Conservation (phyloP, 2,797 vertebrate genomes). For the Phoebastria nigripes region DNA sequence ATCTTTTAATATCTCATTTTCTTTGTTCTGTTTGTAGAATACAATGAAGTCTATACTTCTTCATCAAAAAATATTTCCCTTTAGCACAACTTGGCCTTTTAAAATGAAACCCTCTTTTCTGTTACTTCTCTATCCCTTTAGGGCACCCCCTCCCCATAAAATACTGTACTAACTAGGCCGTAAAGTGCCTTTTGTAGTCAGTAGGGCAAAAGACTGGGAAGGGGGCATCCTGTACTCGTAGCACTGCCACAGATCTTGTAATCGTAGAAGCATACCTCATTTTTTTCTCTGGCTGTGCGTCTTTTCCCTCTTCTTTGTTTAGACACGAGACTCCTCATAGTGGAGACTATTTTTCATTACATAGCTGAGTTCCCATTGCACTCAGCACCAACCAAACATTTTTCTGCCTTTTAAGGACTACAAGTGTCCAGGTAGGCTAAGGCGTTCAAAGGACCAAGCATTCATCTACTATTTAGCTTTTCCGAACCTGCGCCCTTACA, state of each 20-base stretch:
- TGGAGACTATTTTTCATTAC: background rate
- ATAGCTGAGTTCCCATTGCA: background rate
- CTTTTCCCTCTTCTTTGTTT: background rate
- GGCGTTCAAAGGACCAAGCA: background rate
- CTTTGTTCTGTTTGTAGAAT: background rate
- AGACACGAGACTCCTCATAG: accelerated
- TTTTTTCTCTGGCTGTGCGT: background rate
- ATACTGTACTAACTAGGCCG: background rate
- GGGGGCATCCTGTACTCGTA: background rate
- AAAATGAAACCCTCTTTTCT: background rate
- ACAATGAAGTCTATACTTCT: background rate
- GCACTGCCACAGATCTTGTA: background rate
- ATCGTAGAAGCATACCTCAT: background rate
- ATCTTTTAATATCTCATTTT: background rate
- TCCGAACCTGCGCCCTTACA: accelerated
- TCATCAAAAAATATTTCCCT: background rate
- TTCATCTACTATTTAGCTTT: background rate
- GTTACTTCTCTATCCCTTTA: background rate
- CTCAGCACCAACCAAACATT: accelerated
- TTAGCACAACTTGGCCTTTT: background rate
- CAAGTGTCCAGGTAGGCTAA: background rate
- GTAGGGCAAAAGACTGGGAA: background rate
- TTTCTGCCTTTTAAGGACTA: background rate
- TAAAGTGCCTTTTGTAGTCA: background rate
- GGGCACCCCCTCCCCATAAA: background rate